phyloP scores from a whole-genome alignment of 2,113 vertebrate genomes.

The Cebidichthys violaceus region DNA sequence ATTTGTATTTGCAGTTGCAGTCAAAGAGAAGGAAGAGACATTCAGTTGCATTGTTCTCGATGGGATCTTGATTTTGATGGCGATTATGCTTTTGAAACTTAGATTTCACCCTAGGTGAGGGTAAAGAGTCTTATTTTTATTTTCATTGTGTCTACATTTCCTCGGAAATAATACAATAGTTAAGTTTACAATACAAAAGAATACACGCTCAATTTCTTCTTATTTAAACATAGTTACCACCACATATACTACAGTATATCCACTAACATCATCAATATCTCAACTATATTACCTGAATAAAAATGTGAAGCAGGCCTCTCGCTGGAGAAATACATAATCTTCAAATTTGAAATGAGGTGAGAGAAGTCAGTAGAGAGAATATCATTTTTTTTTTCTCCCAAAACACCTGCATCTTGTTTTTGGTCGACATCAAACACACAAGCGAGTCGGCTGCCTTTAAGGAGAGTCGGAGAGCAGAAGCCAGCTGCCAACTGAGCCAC shows the following conservation, averaged over 20 bases:
- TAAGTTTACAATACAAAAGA: too few relatives aligned
- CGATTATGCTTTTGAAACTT: too few relatives aligned
- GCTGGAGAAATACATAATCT: background rate
- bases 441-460: constrained; percentile 27
- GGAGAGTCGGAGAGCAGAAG: constrained; percentile 24
- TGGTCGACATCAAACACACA: constrained; percentile 40
- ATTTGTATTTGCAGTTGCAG: too few relatives aligned
- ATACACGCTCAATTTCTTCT: too few relatives aligned
- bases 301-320: background rate
- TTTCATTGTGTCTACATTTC: too few relatives aligned
- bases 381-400: background rate
- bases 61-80: too few relatives aligned
- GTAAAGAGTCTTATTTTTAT: too few relatives aligned
- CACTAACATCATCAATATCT: too few relatives aligned
- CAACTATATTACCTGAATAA: background rate
- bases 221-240: background rate
- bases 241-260: background rate
- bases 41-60: too few relatives aligned
- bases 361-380: constrained; percentile 11
- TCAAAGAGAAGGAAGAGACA: too few relatives aligned
- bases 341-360: constrained; percentile 5
- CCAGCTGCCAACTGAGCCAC: constrained; percentile 40
- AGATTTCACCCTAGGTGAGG: too few relatives aligned
- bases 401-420: constrained; percentile 43
- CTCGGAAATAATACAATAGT: too few relatives aligned